Conservation (phyloP, 2,113 vertebrate species). For the Coturnix japonica region DNA sequence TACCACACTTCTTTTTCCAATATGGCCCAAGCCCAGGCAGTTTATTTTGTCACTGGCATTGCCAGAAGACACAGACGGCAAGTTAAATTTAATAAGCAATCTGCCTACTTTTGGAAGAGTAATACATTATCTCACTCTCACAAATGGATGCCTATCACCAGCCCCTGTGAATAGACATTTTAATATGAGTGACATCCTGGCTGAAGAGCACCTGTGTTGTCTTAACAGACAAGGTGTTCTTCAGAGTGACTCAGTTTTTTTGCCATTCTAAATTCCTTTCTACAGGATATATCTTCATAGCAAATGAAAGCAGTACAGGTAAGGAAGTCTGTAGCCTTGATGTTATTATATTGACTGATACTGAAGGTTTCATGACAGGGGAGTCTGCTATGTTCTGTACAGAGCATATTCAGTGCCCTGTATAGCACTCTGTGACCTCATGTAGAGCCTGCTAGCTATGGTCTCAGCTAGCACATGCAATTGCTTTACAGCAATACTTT, state of each 20-base stretch:
- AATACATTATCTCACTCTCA: slow-evolving; percentile 18
- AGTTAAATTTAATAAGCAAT: slow-evolving; percentile 36
- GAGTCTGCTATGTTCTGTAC: not conserved
- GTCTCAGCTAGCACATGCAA: not conserved
- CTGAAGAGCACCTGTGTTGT: not conserved
- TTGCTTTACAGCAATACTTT: not conserved
- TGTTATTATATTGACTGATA: not conserved
- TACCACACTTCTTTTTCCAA: slow-evolving; percentile 38
- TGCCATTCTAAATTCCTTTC: not conserved
- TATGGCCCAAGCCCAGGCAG: slow-evolving; percentile 7
- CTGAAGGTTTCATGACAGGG: not conserved
- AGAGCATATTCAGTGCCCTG: not conserved
- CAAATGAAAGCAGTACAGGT: not conserved
- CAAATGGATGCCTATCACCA: not conserved
- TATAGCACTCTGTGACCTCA: too few species aligned
- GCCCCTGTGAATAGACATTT: not conserved
- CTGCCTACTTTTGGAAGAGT: slow-evolving; percentile 22
- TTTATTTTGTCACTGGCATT: slow-evolving; percentile 40
- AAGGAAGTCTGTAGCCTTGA: not conserved
- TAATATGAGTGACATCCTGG: not conserved
- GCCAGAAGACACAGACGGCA: not conserved
- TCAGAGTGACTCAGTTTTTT: not conserved
- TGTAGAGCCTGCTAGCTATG: not conserved
- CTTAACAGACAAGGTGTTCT: not conserved
- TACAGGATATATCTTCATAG: not conserved